A percentile compares a stretch with the other conserved stretches of the same genome.
Evolutionary conservation across 2,797 vertebrate genomes (phyloP).

Genomic region (Scyliorhinus canicula): DNA sequence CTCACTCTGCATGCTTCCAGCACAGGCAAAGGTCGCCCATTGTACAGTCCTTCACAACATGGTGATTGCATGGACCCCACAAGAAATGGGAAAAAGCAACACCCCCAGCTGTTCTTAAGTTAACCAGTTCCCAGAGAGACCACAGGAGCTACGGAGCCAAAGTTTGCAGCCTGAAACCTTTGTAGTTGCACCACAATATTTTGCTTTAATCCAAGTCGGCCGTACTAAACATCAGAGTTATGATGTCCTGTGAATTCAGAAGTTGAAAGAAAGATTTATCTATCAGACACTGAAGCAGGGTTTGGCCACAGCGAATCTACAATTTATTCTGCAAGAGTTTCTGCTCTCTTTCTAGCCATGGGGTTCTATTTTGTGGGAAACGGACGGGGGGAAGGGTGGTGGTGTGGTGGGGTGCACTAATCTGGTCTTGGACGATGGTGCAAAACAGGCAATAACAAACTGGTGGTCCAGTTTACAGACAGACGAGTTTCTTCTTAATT

Average conservation of each 20-base stretch:
- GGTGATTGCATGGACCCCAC: too few relatives aligned
- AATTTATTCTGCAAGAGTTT: background rate
- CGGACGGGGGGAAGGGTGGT: too few relatives aligned
- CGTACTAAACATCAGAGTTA: background rate
- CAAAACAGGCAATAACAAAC: background rate
- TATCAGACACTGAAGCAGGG: background rate
- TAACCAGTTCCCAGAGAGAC: too few relatives aligned
- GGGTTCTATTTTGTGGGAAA: background rate
- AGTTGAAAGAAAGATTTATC: background rate
- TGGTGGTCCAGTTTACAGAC: background rate
- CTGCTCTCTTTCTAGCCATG: background rate
- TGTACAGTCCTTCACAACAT: too few relatives aligned
- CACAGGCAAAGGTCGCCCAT: too few relatives aligned
- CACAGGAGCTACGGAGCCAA: too few relatives aligned
- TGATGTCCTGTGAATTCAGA: background rate
- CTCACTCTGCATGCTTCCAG: too few relatives aligned
- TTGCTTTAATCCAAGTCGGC: background rate
- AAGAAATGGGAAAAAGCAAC: too few relatives aligned
- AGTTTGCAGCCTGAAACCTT: background rate
- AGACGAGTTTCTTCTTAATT: background rate
- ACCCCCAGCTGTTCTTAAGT: too few relatives aligned
- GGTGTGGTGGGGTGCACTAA: background rate
- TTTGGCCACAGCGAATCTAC: background rate
- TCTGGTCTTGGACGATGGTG: background rate
- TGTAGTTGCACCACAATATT: background rate